A percentile compares a stretch with the other conserved stretches of the same genome.
Evolutionary conservation across 2,113 vertebrate genomes (phyloP).

Genomic region (Rhabdomys dilectus): DNA sequence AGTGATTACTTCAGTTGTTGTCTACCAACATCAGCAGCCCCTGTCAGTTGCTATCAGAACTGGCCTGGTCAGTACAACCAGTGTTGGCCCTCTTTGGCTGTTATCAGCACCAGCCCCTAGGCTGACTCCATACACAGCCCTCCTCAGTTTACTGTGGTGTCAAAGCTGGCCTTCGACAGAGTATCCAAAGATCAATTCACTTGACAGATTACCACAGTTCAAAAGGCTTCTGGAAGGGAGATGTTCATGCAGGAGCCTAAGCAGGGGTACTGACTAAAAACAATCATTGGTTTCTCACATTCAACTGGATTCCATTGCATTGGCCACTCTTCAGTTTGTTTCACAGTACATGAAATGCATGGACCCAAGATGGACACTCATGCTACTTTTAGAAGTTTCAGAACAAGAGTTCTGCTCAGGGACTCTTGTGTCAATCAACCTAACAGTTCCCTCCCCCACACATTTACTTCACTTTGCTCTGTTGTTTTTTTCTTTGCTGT

Average conservation of each 20-base stretch:
- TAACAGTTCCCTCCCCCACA: accelerated
- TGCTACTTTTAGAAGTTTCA: background rate
- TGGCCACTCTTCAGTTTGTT: background rate
- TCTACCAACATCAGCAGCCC: too few relatives aligned
- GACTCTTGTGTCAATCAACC: background rate
- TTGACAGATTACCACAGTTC: background rate
- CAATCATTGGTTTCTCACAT: background rate
- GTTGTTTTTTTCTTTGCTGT: background rate
- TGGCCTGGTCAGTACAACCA: too few relatives aligned
- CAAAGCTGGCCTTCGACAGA: too few relatives aligned
- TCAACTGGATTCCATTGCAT: background rate
- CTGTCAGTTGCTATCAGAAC: too few relatives aligned
- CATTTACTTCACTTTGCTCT: background rate
- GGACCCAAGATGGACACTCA: background rate
- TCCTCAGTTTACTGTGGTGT: too few relatives aligned
- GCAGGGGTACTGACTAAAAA: background rate
- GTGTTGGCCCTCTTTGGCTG: too few relatives aligned
- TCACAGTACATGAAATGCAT: background rate
- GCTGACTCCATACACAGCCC: too few relatives aligned
- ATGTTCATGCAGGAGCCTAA: background rate
- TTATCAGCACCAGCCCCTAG: too few relatives aligned
- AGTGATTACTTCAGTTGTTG: too few relatives aligned
- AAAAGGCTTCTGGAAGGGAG: background rate
- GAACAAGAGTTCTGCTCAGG: background rate
- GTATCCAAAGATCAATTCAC: background rate